Percentiles rank a stretch among this genome's conserved stretches.
These are phyloP conservation scores for Sibirionetta formosa DNA, from an alignment of 2,797 vertebrate genomes.

Conservation along the genomic window DNA sequence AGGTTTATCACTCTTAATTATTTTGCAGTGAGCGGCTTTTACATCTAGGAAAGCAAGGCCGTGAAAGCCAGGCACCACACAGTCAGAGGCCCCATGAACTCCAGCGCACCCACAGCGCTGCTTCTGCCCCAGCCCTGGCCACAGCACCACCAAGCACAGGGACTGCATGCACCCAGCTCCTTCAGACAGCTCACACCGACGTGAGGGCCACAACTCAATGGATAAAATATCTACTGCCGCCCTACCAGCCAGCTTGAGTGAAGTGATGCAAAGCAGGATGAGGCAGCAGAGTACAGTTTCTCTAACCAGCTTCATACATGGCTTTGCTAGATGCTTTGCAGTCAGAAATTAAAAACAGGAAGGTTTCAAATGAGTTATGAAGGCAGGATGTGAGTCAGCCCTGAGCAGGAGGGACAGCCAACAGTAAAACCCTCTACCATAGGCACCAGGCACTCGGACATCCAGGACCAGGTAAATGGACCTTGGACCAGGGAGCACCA, in stretches of 20 bases:
- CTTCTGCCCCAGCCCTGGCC: neutral
- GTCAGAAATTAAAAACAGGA: conserved; percentile 42
- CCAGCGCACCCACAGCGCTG: neutral
- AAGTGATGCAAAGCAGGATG: neutral
- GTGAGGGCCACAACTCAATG: neutral
- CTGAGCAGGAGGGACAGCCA: conserved; percentile 1
- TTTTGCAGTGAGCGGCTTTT: neutral
- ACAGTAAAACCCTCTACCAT: neutral
- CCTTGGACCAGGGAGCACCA: neutral
- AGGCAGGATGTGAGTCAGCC: conserved; percentile 66
- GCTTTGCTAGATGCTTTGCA: neutral
- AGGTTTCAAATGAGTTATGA: neutral
- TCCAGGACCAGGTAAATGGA: fast-evolving
- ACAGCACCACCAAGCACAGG: neutral
- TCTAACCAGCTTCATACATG: neutral
- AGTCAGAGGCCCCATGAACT: neutral
- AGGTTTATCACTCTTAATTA: neutral
- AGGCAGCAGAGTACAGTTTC: neutral
- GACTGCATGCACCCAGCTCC: no score
- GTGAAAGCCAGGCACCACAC: neutral
- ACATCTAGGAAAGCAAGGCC: neutral
- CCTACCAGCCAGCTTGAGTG: neutral
- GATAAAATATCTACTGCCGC: neutral
- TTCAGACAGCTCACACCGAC: neutral
- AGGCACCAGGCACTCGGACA: neutral